phyloP scores from a whole-genome alignment of 2,888 invertebrate species.

The Eurytoma adleriae region DNA sequence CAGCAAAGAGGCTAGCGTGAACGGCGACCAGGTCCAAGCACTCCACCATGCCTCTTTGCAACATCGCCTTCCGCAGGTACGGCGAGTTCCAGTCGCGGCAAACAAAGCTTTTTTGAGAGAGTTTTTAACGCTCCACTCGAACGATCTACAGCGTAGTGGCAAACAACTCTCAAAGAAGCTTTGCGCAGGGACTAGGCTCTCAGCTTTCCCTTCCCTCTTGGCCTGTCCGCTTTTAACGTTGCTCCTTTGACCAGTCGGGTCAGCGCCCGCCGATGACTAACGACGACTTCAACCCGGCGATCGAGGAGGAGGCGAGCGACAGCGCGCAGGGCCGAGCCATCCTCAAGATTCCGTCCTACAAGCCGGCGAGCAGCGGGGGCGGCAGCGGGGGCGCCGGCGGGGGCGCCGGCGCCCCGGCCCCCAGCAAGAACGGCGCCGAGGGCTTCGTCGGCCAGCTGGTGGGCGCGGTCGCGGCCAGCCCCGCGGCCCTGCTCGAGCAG shows the following conservation, averaged over 20 bases:
- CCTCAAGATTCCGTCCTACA: constrained; percentile 95
- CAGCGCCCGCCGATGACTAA: constrained; percentile 75
- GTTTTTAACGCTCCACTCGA: too few species aligned
- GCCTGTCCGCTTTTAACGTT: neutral
- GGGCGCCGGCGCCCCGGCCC: constrained; percentile 64
- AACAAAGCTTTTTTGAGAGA: too few species aligned
- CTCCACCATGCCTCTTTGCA: constrained; percentile 64
- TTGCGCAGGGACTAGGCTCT: too few species aligned
- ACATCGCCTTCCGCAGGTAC: constrained; percentile 58
- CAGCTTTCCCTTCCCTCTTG: too few species aligned
- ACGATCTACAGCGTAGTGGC: too few species aligned
- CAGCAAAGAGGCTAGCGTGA: constrained; percentile 72
- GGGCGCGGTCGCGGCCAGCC: constrained; percentile 61
- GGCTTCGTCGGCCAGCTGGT: constrained; percentile 62
- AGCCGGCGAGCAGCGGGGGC: constrained; percentile 77
- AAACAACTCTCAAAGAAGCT: too few species aligned
- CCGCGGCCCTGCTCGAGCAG: constrained; percentile 73
- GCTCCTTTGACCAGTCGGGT: constrained; percentile 53
- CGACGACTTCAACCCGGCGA: constrained; percentile 75
- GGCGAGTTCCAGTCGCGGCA: neutral
- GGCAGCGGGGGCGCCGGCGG: constrained; percentile 66
- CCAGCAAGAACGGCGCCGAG: constrained; percentile 22
- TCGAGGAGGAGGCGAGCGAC: constrained; percentile 75
- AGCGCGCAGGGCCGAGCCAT: constrained; percentile 81
- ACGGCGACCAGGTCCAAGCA: constrained; percentile 69